Conservation (phyloP, 2,888 invertebrate species). For the Sarcophaga caerulescens region DNA sequence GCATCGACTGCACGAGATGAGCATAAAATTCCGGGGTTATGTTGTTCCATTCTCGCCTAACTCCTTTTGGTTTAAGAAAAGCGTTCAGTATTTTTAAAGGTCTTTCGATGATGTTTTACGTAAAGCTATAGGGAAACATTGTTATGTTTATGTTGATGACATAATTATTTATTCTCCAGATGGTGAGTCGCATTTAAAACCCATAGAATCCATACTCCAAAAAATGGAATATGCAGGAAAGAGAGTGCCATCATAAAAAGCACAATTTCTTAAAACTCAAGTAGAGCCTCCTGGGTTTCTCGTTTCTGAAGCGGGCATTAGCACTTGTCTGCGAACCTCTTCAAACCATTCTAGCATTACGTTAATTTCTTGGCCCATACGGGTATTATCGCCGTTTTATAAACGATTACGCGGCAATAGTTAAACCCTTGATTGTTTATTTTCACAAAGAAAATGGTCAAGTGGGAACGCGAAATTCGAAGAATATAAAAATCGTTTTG, state of each 20-base stretch:
- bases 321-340: background rate
- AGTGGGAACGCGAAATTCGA: constrained; percentile 1
- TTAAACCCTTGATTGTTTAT: constrained; percentile 10
- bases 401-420: constrained; percentile 6
- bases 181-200: background rate
- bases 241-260: background rate
- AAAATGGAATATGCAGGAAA: background rate
- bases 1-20: no score
- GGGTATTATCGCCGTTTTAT: constrained; percentile 7
- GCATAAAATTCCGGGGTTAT: no score
- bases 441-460: constrained; percentile 13
- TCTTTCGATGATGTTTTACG: no score
- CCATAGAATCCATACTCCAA: background rate
- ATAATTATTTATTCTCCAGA: constrained; percentile 22
- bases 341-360: background rate
- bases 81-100: no score
- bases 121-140: background rate
- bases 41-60: no score
- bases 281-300: background rate
- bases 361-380: constrained; percentile 24
- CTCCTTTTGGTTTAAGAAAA: background rate
- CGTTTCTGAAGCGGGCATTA: background rate
- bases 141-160: constrained; percentile 1
- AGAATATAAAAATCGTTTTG: background rate
- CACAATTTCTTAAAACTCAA: constrained; percentile 4